These are phyloP conservation scores for Linepithema humile DNA, from an alignment of 1,140 invertebrate genomes.

Conservation along the genomic window DNA sequence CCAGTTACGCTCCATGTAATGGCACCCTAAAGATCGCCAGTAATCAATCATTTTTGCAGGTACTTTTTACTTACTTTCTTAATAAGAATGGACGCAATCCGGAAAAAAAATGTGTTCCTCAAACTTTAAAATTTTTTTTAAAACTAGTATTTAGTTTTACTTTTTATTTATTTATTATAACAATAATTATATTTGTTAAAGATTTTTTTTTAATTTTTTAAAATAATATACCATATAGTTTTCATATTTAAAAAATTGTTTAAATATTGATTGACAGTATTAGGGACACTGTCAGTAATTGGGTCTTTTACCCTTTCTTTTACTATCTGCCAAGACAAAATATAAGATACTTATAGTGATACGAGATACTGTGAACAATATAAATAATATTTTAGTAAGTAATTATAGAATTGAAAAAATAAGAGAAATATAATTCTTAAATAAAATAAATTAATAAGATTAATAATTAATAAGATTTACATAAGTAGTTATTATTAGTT, in stretches of 20 bases:
- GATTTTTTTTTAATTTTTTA: neutral
- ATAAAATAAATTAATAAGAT: too few relatives aligned
- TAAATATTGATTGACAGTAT: neutral
- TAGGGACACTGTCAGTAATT: neutral
- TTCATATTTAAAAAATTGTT: neutral
- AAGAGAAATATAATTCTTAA: too few relatives aligned
- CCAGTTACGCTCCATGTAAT: too few relatives aligned
- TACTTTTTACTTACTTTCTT: neutral
- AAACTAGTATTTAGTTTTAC: neutral
- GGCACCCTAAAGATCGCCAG: neutral
- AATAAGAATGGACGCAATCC: neutral
- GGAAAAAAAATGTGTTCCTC: neutral
- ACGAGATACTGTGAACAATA: too few relatives aligned
- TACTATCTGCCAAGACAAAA: too few relatives aligned
- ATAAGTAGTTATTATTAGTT: too few relatives aligned
- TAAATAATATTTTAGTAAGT: too few relatives aligned
- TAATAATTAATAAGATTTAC: too few relatives aligned
- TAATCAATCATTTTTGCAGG: neutral
- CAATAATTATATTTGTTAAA: neutral
- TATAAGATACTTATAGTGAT: too few relatives aligned
- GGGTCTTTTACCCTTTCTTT: neutral
- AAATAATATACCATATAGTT: neutral
- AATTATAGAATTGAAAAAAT: too few relatives aligned
- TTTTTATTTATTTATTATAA: neutral
- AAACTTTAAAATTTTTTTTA: neutral